Percentiles rank a stretch among this genome's conserved stretches.
Evolutionary conservation across 2,888 invertebrate species (phyloP).

Genomic region (Pollenia labialis): DNA sequence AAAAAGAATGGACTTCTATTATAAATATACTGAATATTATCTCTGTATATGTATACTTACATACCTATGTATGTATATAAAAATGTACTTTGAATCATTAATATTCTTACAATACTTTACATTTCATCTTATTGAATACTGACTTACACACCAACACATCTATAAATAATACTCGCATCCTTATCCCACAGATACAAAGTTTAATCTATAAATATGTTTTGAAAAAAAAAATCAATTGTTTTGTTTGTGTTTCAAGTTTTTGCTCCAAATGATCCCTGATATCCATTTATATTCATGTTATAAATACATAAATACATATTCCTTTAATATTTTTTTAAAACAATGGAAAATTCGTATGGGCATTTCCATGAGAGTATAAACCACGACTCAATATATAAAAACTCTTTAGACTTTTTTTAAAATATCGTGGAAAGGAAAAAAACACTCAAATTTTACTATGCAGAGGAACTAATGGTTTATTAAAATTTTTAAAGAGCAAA

Average conservation of each 20-base stretch:
- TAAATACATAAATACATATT: conserved; percentile 17
- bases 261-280: conserved; percentile 21
- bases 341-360: background rate
- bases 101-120: conserved; percentile 33
- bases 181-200: background rate
- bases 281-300: conserved; percentile 21
- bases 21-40: background rate
- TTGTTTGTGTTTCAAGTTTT: background rate
- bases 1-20: background rate
- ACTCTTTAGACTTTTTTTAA: too few species aligned
- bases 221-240: background rate
- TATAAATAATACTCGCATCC: background rate
- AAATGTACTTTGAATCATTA: background rate
- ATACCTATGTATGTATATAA: background rate
- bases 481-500: too few species aligned
- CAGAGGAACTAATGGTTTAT: too few species aligned
- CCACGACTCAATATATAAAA: too few species aligned
- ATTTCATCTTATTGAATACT: conserved; percentile 16
- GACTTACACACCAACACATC: background rate
- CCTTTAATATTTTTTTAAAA: conserved; percentile 7
- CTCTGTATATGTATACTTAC: background rate
- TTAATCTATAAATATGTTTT: conserved; percentile 29
- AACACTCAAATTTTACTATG: too few species aligned
- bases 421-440: too few species aligned
- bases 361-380: too few species aligned